Conservation (phyloP, 2,888 invertebrate species). For the Adela reaumurella region DNA sequence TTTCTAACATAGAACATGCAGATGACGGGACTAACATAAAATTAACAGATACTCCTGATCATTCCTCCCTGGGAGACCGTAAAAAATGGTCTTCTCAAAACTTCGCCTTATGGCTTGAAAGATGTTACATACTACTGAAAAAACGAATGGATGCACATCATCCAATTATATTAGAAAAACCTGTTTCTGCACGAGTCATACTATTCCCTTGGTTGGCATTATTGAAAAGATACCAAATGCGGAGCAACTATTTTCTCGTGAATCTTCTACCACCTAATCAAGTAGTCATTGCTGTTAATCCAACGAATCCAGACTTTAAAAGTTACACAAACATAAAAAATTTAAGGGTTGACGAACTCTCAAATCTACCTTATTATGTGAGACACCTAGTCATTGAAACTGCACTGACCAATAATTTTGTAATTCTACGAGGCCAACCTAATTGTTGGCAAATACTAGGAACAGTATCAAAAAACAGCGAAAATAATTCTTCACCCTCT, state of each 20-base stretch:
- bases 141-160: conserved; percentile 20
- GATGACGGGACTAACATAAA: no score
- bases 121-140: conserved; percentile 32
- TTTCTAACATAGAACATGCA: no score
- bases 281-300: conserved; percentile 34
- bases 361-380: conserved; percentile 35
- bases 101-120: conserved; percentile 23
- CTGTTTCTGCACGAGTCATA: conserved; percentile 25
- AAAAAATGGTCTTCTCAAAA: background rate
- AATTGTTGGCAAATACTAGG: conserved; percentile 44
- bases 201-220: conserved; percentile 37
- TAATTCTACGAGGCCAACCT: conserved; percentile 35
- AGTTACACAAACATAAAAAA: conserved; percentile 34
- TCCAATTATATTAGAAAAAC: conserved; percentile 25
- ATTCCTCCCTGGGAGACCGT: no score
- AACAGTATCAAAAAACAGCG: conserved; percentile 25
- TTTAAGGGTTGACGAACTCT: conserved; percentile 28
- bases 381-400: conserved; percentile 32
- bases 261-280: conserved; percentile 27
- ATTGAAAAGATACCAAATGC: conserved; percentile 29
- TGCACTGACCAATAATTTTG: conserved; percentile 32
- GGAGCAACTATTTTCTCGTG: conserved; percentile 35
- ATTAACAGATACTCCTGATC: no score
- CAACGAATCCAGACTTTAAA: conserved; percentile 22
- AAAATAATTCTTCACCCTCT: no score